A percentile compares a stretch with the other conserved stretches of the same genome.
Evolutionary conservation across 2,888 invertebrate species (phyloP).

Genomic region (Caenorhabditis angaria): DNA sequence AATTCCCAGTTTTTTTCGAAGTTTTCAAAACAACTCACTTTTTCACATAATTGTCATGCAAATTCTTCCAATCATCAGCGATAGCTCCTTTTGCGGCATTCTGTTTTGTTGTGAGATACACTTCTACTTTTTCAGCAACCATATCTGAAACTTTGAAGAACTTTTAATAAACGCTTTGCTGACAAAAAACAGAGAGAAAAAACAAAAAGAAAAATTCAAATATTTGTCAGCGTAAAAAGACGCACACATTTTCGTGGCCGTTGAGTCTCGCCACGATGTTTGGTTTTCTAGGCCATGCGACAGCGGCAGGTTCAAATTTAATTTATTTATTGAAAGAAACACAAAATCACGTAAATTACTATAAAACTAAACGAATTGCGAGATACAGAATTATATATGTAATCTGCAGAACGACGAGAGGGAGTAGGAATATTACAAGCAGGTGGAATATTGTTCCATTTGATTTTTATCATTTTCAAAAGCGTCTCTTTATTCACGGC

Average conservation of each 20-base stretch:
- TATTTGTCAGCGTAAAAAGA: constrained; percentile 39
- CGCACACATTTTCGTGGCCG: constrained; percentile 9
- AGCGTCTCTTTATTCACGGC: constrained; percentile 52
- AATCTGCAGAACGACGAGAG: constrained; percentile 46
- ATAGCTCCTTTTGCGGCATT: constrained; percentile 52
- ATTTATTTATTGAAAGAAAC: neutral
- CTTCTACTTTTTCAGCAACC: constrained; percentile 59
- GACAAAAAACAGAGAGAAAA: neutral
- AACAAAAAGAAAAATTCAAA: constrained; percentile 12
- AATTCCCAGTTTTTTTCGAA: no score
- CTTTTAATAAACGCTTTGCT: neutral
- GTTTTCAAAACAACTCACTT: constrained; percentile 52
- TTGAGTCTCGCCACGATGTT: constrained; percentile 19
- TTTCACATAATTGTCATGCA: constrained; percentile 63
- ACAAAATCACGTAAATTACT: neutral
- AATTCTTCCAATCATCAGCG: constrained; percentile 64
- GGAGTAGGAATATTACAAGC: constrained; percentile 50
- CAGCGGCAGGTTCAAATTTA: constrained; percentile 2
- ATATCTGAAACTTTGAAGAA: no score
- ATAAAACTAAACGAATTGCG: neutral
- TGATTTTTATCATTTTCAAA: constrained; percentile 57
- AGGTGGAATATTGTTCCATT: constrained; percentile 44
- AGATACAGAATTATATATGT: neutral
- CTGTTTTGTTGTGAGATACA: constrained; percentile 60
- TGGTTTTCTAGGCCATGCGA: neutral